Percentiles rank a stretch among this genome's conserved stretches.
phyloP scores from a whole-genome alignment of 2,113 vertebrate genomes.

The Lepus europaeus region DNA sequence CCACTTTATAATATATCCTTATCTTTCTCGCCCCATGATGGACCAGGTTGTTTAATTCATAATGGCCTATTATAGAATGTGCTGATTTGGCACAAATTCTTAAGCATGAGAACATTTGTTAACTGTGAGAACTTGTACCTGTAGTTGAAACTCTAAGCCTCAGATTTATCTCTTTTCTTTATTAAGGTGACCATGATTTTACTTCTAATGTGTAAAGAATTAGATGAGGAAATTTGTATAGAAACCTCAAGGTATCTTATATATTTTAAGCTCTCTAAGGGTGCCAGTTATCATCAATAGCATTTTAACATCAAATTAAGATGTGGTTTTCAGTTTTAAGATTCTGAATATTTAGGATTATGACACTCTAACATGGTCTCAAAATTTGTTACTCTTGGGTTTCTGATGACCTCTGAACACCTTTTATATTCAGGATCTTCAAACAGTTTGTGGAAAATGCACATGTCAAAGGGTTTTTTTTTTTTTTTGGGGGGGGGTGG shows the following conservation, averaged over 20 bases:
- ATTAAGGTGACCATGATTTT: neutral
- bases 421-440: neutral
- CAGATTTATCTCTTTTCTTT: neutral
- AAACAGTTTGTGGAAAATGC: too few relatives aligned
- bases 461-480: too few relatives aligned
- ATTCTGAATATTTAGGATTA: constrained; percentile 22
- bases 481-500: too few relatives aligned
- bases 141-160: neutral
- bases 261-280: neutral
- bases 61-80: neutral
- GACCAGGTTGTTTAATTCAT: neutral
- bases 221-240: neutral
- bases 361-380: neutral
- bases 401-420: neutral
- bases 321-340: neutral
- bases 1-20: neutral
- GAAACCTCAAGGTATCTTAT: neutral
- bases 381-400: neutral
- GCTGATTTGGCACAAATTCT: neutral
- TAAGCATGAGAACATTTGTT: neutral
- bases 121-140: neutral
- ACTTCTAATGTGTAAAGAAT: neutral
- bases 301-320: constrained; percentile 17
- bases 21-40: neutral
- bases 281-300: neutral